Base-by-base conservation (phyloP, 1,140 invertebrate species). In the Pseudomyrmex concolor region DNA sequence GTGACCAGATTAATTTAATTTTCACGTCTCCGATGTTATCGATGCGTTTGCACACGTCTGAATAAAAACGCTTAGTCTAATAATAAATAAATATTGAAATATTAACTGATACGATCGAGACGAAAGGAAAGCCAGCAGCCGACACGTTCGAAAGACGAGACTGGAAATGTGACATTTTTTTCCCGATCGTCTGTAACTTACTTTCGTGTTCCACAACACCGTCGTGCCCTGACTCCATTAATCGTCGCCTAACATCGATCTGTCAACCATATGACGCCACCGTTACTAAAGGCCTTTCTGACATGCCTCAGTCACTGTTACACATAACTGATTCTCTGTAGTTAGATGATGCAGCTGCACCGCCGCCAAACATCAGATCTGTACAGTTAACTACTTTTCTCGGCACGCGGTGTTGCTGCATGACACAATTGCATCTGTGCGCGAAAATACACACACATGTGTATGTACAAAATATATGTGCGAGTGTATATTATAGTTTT, bases 331-430 rank as follows among this genome's bases (percentile, higher is more conserved):
- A 70, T 83, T 84, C 80, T 17, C 51, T 34, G 82, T 82, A 71
- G 85, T 89, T 84, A 77, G 68, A 71, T 64, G 71, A 80, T 64
- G 63, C 77, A 60, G 63, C 77, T 67, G 64, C 60, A 81, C 45
- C 43, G 62, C 64, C 73, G 71, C 67, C 54, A 60, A 66, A 43
- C 62, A 60, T 51, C 67, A 19, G 51, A 8, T 64, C 68, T 34
- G 71, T 84, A 89, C 87, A 86, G 86, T 87, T 89, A 89, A 83
- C 73, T 74, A 83, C 73, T 86, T 89, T 85, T 89, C 74, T 77
- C 73, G 34, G 64, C 10, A 25, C 22, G 60, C 57, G 15, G 57
- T 48, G 59, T 2, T 25, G 34, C 10, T 45, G 50, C 43, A 22
- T 54, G 3, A 1, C 54, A 17, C 63, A 71, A 83, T 85, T 48